Percentiles rank a stretch among this genome's conserved stretches.
phyloP scores from a whole-genome alignment of 2,113 vertebrate species.

The zebrafish (Danio rerio) region GRCz12tu NC_133190.1:38567001-38567500 shows the following conservation, averaged over 20 bases:
- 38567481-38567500: no score
- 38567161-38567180: constrained; percentile 22
- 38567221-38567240: constrained; percentile 40
- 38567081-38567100: constrained; percentile 11
- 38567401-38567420: no score
- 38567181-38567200: constrained; percentile 44
- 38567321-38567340: constrained; percentile 9
- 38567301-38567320: neutral
- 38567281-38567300: neutral
- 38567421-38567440: no score
- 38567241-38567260: constrained; percentile 38
- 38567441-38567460: no score
- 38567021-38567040: neutral
- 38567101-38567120: constrained; percentile 1
- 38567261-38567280: neutral
- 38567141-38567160: constrained; percentile 35
- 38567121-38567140: neutral
- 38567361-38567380: no score
- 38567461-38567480: no score
- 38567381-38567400: no score
- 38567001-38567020: neutral
- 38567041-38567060: neutral
- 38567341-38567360: no score
- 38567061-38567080: constrained; percentile 7
- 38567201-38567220: constrained; percentile 39